A percentile compares a stretch with the other conserved stretches of the same genome.
phyloP scores from a whole-genome alignment of 2,797 vertebrate genomes.

The Melanotaenia pygmaea region DNA sequence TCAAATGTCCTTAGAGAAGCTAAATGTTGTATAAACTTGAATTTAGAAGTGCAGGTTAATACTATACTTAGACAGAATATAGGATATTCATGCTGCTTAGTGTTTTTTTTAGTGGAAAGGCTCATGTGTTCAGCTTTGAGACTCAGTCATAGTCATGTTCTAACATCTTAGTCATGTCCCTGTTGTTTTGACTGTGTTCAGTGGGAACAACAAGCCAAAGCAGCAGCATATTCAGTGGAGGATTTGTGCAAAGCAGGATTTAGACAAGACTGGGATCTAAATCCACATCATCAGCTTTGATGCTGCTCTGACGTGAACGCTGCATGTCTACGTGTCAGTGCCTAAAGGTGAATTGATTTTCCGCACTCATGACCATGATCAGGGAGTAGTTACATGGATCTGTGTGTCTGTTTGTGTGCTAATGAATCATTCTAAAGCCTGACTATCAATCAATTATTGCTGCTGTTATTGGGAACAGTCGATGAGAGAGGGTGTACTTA shows the following conservation, averaged over 20 bases:
- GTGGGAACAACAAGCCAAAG: no score
- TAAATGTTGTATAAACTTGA: no score
- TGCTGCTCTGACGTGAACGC: constrained; percentile 25
- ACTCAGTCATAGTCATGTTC: no score
- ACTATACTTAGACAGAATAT: no score
- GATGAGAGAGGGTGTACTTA: background rate
- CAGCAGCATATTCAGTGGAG: no score
- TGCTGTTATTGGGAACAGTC: constrained; percentile 13
- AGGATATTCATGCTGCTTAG: no score
- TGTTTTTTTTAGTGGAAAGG: no score
- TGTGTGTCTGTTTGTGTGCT: constrained; percentile 14
- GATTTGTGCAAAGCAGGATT: background rate
- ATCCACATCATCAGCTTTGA: constrained; percentile 37
- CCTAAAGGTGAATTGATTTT: constrained; percentile 55
- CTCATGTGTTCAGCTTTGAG: no score
- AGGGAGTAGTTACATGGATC: constrained; percentile 11
- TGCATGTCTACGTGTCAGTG: constrained; percentile 13
- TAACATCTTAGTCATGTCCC: no score
- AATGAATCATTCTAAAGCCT: constrained; percentile 31
- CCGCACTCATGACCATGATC: constrained; percentile 18
- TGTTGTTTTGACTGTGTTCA: no score
- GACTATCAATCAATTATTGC: constrained; percentile 18
- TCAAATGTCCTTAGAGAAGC: no score
- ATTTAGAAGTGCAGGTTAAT: no score
- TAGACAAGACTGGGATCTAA: constrained; percentile 20